Conservation (phyloP, 2,113 vertebrate genomes). For the Cololabis saira region DNA sequence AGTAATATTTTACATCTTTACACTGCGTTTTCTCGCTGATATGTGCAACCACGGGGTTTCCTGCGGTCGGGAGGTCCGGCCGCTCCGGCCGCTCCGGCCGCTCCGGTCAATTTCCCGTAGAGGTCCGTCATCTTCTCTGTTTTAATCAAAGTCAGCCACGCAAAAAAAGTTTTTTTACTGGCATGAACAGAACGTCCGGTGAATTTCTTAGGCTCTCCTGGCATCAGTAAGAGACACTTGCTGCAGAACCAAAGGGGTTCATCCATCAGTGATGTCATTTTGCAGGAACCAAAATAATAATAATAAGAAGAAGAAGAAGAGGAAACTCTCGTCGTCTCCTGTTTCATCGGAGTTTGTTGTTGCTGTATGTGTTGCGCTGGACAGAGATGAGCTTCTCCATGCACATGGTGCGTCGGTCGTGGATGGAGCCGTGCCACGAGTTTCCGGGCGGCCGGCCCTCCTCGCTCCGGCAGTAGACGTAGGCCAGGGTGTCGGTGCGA, state of each 20-base stretch:
- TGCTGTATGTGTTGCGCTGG: slow-evolving; percentile 95
- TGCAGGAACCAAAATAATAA: no score
- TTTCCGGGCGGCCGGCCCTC: slow-evolving; percentile 84
- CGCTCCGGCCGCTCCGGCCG: background rate
- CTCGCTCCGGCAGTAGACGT: slow-evolving; percentile 91
- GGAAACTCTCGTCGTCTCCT: background rate
- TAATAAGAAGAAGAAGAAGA: slow-evolving; percentile 8
- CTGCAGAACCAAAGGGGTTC: slow-evolving; percentile 52
- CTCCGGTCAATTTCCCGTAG: background rate
- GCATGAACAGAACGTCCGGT: slow-evolving; percentile 61
- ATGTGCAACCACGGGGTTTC: slow-evolving; percentile 72
- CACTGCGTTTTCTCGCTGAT: slow-evolving; percentile 63
- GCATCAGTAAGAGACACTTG: slow-evolving; percentile 58
- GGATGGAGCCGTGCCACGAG: slow-evolving; percentile 91
- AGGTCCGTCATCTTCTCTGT: slow-evolving; percentile 1
- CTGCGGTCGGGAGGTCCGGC: slow-evolving; percentile 40
- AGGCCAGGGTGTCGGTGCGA: slow-evolving; percentile 93
- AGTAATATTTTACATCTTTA: slow-evolving; percentile 76
- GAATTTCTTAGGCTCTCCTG: slow-evolving; percentile 49
- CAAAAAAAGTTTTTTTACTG: slow-evolving; percentile 50
- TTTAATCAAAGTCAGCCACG: slow-evolving; percentile 58
- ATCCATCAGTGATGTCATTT: slow-evolving; percentile 60
- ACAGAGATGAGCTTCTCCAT: slow-evolving; percentile 96
- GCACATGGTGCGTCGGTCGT: slow-evolving; percentile 90
- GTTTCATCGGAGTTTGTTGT: slow-evolving; percentile 95